phyloP scores from a whole-genome alignment of 1,140 invertebrate species.

The Neodiprion fabricii region DNA sequence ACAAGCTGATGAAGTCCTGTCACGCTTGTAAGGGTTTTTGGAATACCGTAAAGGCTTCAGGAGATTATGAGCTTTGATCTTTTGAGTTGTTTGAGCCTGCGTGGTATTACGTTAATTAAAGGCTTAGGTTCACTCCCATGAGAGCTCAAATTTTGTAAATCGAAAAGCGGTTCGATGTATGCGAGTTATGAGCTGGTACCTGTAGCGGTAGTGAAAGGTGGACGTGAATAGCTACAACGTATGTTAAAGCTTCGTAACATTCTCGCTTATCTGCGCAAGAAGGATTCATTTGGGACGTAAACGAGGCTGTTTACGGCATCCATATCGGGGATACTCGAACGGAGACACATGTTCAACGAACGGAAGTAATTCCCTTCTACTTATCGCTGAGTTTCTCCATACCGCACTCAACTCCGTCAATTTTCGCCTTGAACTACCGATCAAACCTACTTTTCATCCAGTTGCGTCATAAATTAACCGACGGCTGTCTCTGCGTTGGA shows the following conservation, averaged over 20 bases:
- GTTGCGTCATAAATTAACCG: background rate
- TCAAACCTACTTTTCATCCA: background rate
- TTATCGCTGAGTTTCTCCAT: background rate
- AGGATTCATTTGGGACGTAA: background rate
- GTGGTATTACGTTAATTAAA: background rate
- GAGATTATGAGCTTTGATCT: background rate
- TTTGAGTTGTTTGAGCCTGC: background rate
- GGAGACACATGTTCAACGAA: background rate
- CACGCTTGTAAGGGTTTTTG: background rate
- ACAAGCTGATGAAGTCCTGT: background rate
- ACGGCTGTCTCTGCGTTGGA: too few species aligned
- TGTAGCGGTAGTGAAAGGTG: too few species aligned
- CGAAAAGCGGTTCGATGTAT: background rate
- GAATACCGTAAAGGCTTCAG: background rate
- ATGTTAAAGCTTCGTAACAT: too few species aligned
- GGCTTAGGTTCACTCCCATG: background rate
- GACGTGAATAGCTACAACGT: too few species aligned
- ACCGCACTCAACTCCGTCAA: background rate
- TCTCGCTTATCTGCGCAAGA: background rate
- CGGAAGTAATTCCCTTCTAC: background rate
- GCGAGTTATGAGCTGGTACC: too few species aligned
- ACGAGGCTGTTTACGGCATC: background rate
- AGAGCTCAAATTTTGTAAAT: background rate
- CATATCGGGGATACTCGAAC: background rate
- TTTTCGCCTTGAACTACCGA: slow-evolving; percentile 20